Percentiles rank a stretch among this genome's conserved stretches.
phyloP scores from a whole-genome alignment of 1,140 invertebrate genomes.

The Drosophila sp. region DNA sequence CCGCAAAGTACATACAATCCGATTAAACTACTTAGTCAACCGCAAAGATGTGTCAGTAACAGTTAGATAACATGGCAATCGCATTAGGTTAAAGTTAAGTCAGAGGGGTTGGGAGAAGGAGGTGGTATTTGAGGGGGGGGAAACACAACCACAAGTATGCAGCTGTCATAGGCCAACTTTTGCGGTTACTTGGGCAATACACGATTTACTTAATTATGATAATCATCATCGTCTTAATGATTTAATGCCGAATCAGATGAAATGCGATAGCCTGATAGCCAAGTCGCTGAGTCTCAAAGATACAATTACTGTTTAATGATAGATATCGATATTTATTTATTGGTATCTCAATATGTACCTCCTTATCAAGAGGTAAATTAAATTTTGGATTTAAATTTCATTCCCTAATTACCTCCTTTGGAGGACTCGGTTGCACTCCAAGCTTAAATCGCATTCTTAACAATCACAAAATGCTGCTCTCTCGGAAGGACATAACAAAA shows the following conservation, averaged over 20 bases:
- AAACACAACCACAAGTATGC: slow-evolving; percentile 57
- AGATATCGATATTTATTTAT: not conserved
- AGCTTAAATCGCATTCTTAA: not conserved
- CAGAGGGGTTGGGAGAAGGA: not conserved
- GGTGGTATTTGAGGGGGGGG: not conserved
- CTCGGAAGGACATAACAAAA: not conserved
- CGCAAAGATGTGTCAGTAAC: slow-evolving; percentile 57
- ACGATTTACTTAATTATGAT: slow-evolving; percentile 54
- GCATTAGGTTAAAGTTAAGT: slow-evolving; percentile 31
- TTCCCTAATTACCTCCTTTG: not conserved
- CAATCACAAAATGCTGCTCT: not conserved
- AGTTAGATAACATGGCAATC: slow-evolving; percentile 48
- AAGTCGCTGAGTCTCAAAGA: not conserved
- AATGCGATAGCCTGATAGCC: slow-evolving; percentile 15
- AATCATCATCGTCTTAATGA: slow-evolving; percentile 36
- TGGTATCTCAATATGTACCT: not conserved
- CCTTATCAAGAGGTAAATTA: not conserved
- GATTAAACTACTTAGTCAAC: slow-evolving; percentile 53
- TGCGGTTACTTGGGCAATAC: slow-evolving; percentile 50
- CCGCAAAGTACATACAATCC: slow-evolving; percentile 21
- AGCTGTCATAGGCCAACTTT: slow-evolving; percentile 29
- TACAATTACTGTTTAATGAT: slow-evolving; percentile 1
- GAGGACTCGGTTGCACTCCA: not conserved
- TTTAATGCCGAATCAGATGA: slow-evolving; percentile 29
- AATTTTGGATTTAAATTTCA: not conserved